phyloP scores from a whole-genome alignment of 2,797 vertebrate species.

The Sebastiscus tertius region DNA sequence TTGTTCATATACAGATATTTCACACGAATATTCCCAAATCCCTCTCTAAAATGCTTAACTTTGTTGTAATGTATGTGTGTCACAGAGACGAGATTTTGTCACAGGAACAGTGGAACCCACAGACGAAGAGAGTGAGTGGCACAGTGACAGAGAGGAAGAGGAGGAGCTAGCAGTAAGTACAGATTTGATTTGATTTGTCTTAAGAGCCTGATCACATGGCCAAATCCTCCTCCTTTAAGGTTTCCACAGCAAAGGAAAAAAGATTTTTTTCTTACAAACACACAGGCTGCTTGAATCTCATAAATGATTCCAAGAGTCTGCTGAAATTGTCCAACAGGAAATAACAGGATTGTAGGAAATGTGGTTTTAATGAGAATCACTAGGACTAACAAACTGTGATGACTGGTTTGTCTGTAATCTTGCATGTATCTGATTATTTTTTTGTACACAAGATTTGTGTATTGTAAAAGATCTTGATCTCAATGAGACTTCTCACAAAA shows the following conservation, averaged over 20 bases:
- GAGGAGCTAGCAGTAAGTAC: conserved; percentile 92
- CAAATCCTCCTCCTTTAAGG: background rate
- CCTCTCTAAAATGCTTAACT: background rate
- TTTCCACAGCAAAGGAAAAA: background rate
- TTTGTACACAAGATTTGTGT: background rate
- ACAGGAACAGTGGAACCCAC: conserved; percentile 92
- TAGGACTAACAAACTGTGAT: background rate
- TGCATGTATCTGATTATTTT: background rate
- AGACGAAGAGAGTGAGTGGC: conserved; percentile 95
- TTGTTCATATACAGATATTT: conserved; percentile 4
- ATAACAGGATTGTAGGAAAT: background rate
- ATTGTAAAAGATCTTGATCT: background rate
- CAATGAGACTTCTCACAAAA: background rate
- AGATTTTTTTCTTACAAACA: background rate
- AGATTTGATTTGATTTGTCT: background rate
- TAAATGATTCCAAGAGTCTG: background rate
- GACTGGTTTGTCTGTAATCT: background rate
- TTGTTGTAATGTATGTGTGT: background rate
- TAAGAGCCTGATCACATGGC: background rate
- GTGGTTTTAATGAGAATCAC: background rate
- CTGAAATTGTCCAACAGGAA: background rate
- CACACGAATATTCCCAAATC: background rate
- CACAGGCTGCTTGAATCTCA: background rate
- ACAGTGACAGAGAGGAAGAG: conserved; percentile 93
- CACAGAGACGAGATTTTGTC: conserved; percentile 91